Base-by-base conservation (phyloP, 2,888 invertebrate genomes). In the Epistrophe grossulariae region DNA sequence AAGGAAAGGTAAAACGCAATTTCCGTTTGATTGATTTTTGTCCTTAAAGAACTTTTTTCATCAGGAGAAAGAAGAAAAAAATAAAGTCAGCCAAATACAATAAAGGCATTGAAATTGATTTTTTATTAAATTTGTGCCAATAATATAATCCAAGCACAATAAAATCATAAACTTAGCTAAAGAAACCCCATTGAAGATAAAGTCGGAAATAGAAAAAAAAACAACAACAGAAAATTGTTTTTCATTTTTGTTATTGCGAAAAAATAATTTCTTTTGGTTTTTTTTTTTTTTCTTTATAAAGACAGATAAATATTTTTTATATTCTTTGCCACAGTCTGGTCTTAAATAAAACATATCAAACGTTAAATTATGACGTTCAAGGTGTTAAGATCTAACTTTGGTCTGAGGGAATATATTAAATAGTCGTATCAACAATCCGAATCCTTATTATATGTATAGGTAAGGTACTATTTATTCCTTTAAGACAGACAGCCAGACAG, bases 401-500 rank as follows among this genome's bases (percentile, higher is more conserved):
- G 50, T 52, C 52, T 68, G 15, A 13, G 19, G 17, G 50, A 45
- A n/a, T 6, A 4, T 45, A 8, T n/a, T 45, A n/a, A 13, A 13
- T 13, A 40, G 5, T 13, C 13, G 5, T 13, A 40, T 40, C 50
- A 13, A 38, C 31, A 13, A 38, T 11, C 13, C 8, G 9, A 50
- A 50, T 68, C 48, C 35, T n/a, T 19, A 15, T 38, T 7, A 52
- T 24, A 31, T 9, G 4, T 35, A 35, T 31, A 7, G n/a, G 24
- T 24, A 2, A 24, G 24, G 24, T 24, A 8, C 7, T 24, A 52
- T 52, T 52, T 52, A 38, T 70, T 35, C 31, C 70, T 55, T 70
- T 7, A 55, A n/a, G 52, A 55, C 24, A 70, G 70, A 70, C 70
- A 70, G 70, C 52, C 70, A 52, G 70, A 70, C 40, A 55, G 24